A percentile compares a stretch with the other conserved stretches of the same genome.
These are phyloP conservation scores for Limnephilus auricula DNA, from an alignment of 2,888 invertebrate species.

Conservation along the genomic window DNA sequence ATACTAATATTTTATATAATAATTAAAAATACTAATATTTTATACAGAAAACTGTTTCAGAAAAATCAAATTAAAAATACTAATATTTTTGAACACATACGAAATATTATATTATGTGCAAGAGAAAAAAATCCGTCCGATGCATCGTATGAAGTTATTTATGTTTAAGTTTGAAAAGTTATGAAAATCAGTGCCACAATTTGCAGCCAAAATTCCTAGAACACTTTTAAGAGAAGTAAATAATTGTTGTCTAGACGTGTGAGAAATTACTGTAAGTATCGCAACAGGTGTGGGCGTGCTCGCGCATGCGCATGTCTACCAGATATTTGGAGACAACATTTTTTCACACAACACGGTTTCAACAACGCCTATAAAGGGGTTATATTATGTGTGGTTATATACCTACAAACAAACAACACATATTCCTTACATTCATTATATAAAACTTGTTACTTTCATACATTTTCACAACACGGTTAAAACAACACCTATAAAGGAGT, in stretches of 20 bases:
- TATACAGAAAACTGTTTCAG: no score
- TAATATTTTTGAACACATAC: no score
- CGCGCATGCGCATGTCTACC: not conserved
- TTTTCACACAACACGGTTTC: slow-evolving; percentile 30
- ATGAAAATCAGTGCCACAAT: not conserved
- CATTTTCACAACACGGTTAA: not conserved
- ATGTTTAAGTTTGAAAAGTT: not conserved
- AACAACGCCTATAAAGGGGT: slow-evolving; percentile 22
- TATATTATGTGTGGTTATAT: not conserved
- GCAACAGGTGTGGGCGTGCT: slow-evolving; percentile 43
- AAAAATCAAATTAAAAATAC: no score
- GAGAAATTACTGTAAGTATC: slow-evolving; percentile 31
- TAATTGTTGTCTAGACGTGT: slow-evolving; percentile 28
- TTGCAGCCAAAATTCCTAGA: not conserved
- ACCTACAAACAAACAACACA: not conserved
- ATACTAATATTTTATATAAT: no score
- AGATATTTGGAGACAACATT: slow-evolving; percentile 32
- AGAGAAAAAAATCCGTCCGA: not conserved
- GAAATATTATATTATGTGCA: not conserved
- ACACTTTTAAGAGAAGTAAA: not conserved
- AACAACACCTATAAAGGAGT: not conserved
- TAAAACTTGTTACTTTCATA: not conserved
- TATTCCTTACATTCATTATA: not conserved
- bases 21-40: no score
- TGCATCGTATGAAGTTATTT: not conserved